Evolutionary conservation across 1,140 invertebrate species (phyloP), one percentile per base, ranked within the genome.

Genomic region (Brachionus koreanus): DNA sequence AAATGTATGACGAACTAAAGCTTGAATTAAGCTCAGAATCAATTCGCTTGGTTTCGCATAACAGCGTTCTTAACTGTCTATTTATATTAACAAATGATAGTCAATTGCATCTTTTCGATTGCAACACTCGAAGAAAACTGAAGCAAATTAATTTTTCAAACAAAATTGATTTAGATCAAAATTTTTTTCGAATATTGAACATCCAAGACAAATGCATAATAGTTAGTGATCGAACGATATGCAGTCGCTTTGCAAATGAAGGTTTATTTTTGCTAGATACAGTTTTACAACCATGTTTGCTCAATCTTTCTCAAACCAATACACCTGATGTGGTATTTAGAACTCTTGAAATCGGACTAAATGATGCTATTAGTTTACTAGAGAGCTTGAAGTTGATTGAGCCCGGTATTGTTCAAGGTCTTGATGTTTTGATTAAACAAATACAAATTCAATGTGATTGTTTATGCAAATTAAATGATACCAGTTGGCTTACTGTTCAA

Each of bases 161-260:
- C 5, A 74, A 74, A 74, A 46, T 46, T 19, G 42, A 74, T 46
- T 74, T 74, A n/a, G 19, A 69, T 3, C 37, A 69, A 12, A 74
- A 74, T 74, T 74, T 35, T 74, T 46, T 74, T 29, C 23, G 43
- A 43, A 63, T 79, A 39, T 16, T 42, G 1, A 79, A 79, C 37
- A 65, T 79, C 19, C 49, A 79, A 39, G 76, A 79, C 23, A 79
- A 79, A 65, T 79, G 76, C 39, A 57, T 79, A n/a, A 42, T 79
- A 19, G 76, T 79, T 6, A 65, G 76, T 16, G 61, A 79, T 13
- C 46, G 39, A 57, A 79, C 76, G 19, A 65, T 79, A 35, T 79
- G 76, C 76, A 65, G 76, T 61, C 76, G 76, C 39, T 57, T 79
- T 49, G 76, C 76, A 0, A 43, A 65, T 29, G 76, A 79, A 79